Conservation (phyloP, 2,797 vertebrate species). For the Epinephelus coioides region DNA sequence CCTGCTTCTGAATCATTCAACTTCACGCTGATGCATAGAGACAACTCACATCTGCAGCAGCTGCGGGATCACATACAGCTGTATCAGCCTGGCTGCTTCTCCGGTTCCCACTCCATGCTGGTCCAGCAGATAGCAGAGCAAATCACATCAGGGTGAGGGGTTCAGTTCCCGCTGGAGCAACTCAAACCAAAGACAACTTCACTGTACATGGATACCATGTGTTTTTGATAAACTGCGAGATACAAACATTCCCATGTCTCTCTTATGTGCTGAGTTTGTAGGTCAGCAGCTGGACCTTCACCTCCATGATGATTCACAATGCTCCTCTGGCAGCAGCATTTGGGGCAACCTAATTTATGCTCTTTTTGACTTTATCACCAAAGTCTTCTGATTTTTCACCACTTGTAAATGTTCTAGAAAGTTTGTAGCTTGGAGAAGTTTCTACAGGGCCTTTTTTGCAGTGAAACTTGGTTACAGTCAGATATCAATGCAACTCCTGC, state of each 20-base stretch:
- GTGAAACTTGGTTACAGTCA: background rate
- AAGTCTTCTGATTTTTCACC: background rate
- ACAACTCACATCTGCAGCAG: slow-evolving; percentile 21
- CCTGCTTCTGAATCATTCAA: background rate
- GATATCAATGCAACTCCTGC: background rate
- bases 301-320: background rate
- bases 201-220: background rate
- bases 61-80: slow-evolving; percentile 12
- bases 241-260: slow-evolving; percentile 2
- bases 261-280: background rate
- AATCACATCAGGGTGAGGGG: background rate
- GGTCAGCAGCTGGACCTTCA: slow-evolving; percentile 23
- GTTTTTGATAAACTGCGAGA: slow-evolving; percentile 20
- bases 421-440: background rate
- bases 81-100: background rate
- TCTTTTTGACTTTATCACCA: background rate
- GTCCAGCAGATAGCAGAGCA: slow-evolving; percentile 9
- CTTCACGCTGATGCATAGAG: slow-evolving; percentile 9
- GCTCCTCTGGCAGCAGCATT: background rate
- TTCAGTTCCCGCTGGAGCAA: background rate
- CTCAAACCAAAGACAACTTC: slow-evolving; percentile 13
- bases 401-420: too few species aligned
- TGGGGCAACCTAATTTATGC: background rate
- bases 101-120: background rate
- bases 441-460: background rate